Evolutionary conservation across 2,797 vertebrate genomes (phyloP).

Genomic region (Neoniphon sammara): DNA sequence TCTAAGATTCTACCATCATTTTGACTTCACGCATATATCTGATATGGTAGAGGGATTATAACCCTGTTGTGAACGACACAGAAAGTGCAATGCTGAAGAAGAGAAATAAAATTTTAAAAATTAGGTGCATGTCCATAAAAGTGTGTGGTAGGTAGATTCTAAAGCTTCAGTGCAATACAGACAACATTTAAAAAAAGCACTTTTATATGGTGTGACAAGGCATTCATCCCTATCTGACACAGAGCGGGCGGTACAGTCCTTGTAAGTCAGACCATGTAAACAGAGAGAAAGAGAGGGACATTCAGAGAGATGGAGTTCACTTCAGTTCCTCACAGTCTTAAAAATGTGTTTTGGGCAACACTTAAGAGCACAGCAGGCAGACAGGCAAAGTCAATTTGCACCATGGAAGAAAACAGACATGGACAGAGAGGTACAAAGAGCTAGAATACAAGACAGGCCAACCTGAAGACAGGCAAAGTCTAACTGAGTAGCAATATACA

Average conservation of each 20-base stretch:
- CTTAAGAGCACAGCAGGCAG: constrained; percentile 72
- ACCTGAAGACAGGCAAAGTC: constrained; percentile 20
- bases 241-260: constrained; percentile 41
- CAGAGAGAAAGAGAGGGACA: constrained; percentile 57
- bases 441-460: constrained; percentile 10
- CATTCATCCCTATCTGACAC: constrained; percentile 42
- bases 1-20: constrained; percentile 38
- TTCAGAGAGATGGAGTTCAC: constrained; percentile 57
- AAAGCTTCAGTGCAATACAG: constrained; percentile 79
- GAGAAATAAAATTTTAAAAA: constrained; percentile 22
- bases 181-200: constrained; percentile 63
- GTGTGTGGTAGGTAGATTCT: constrained; percentile 36
- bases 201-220: constrained; percentile 49
- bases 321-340: constrained; percentile 59
- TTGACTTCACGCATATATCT: constrained; percentile 35
- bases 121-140: constrained; percentile 51
- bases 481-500: constrained; percentile 47
- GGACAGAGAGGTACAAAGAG: constrained; percentile 6
- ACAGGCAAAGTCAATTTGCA: constrained; percentile 46
- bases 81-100: constrained; percentile 66
- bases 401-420: constrained; percentile 16
- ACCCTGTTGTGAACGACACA: constrained; percentile 43
- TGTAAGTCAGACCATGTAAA: constrained; percentile 69
- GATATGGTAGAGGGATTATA: constrained; percentile 54
- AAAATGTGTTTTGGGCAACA: constrained; percentile 61